A percentile compares a stretch with the other conserved stretches of the same genome.
Conservation (phyloP, 2,113 vertebrate genomes). For the Tenebrosternarchus preto region DNA sequence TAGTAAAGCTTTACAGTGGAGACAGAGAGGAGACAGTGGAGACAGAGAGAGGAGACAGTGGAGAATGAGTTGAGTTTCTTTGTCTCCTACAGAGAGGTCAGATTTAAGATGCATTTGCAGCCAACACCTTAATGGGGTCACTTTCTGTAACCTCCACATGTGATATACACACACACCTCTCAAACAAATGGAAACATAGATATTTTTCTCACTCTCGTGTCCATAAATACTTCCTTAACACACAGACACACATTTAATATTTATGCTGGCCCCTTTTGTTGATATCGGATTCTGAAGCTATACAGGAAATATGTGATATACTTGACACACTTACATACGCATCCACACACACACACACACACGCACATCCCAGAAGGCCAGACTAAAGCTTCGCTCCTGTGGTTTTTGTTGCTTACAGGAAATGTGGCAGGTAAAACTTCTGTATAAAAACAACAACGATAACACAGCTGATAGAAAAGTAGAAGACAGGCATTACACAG, state of each 20-base stretch:
- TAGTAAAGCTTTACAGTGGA: not conserved
- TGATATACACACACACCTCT: not conserved
- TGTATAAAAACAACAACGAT: not conserved
- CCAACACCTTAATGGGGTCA: too few species aligned
- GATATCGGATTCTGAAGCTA: not conserved
- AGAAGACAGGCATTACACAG: not conserved
- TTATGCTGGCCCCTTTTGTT: not conserved
- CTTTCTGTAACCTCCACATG: not conserved
- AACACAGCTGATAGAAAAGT: not conserved
- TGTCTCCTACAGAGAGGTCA: too few species aligned
- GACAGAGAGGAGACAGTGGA: not conserved
- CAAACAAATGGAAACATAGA: not conserved
- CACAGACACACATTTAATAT: not conserved
- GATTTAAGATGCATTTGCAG: too few species aligned
- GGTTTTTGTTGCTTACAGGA: conserved; percentile 2
- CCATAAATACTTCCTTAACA: not conserved
- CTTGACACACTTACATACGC: not conserved
- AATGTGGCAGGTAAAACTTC: not conserved
- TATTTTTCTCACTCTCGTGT: not conserved
- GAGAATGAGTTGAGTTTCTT: too few species aligned
- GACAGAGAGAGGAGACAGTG: too few species aligned
- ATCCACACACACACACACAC: conserved; percentile 20
- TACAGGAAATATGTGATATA: not conserved
- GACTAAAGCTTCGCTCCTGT: conserved; percentile 13
- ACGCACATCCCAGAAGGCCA: conserved; percentile 21